Evolutionary conservation across 1,140 invertebrate genomes (phyloP), one percentile per base, ranked within the genome.

Genomic region (Bombus waltoni): DNA sequence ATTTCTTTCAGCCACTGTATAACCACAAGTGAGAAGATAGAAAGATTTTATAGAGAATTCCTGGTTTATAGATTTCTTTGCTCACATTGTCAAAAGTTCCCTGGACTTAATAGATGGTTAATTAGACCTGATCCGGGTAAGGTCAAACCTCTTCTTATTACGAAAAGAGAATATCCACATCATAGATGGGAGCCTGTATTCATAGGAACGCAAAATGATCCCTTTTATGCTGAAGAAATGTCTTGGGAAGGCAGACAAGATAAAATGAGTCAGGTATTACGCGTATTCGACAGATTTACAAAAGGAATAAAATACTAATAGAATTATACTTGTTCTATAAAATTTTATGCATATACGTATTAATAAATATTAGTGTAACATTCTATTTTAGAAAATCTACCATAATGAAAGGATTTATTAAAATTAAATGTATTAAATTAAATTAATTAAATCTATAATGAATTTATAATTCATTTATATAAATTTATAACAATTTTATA

Each of bases 231-330:
- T 87, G 98, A 98, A 93, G 94, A 96, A 66, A 96, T 98, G 81
- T 97, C 97, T 5, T 98, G 98, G 97, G 98, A 98, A 94, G 98
- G 97, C 28, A 96, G 96, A 71, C 97, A 97, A 88, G 98, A 98
- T 91, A 98, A 98, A 96, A 98, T 98, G 98, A 96, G 97, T 72
- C 97, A 98, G 96, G 98, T 98, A 94, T 32, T 73, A 8, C 25
- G 81, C 2, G 0, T 32, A 62, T 44, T 79, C 62, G 32, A 71
- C 38, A 53, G 79, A 57, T 76, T 87, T 32, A 22, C 47, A 53
- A 80, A 15, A 25, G 72, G 47, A 71, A 82, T 40, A 68, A 68
- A 38, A 71, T 66, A 22, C 18, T 22, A 28, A 78, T 73, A 32
- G 75, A 73, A 83, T 74, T 76, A 79, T 62, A 53, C 5, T 53